Conservation (phyloP, 2,797 vertebrate genomes). For the Pantherophis alleghaniensis region DNA sequence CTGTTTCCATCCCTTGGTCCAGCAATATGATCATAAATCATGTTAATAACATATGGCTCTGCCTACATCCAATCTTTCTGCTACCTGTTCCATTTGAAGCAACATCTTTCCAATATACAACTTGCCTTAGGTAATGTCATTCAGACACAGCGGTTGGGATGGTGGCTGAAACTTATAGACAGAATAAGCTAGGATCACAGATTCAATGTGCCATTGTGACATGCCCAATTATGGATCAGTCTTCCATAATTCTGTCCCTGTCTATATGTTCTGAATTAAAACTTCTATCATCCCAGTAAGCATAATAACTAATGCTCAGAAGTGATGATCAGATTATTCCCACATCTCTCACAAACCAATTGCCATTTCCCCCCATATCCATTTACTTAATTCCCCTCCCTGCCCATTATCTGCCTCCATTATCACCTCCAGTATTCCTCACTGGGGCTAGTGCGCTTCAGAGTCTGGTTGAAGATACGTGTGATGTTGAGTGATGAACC, state of each 20-base stretch:
- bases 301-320: neutral
- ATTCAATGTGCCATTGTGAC: neutral
- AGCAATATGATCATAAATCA: neutral
- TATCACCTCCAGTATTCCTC: constrained; percentile 98
- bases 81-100: neutral
- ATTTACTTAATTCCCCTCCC: neutral
- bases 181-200: neutral
- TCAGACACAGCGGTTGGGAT: neutral
- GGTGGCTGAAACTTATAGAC: neutral
- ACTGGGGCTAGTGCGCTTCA: constrained; percentile 94
- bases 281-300: neutral
- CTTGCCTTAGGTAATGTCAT: neutral
- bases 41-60: neutral
- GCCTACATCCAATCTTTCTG: neutral
- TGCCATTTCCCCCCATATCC: fast-evolving
- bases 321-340: neutral
- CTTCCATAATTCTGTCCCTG: neutral
- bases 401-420: constrained; percentile 38
- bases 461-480: constrained; percentile 80
- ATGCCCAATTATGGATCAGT: neutral
- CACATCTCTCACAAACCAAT: neutral
- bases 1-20: too few relatives aligned
- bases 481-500: constrained; percentile 71
- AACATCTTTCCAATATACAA: neutral
- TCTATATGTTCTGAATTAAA: neutral